Evolutionary conservation across 2,888 invertebrate genomes (phyloP), one percentile per base, ranked within the genome.

Genomic region (Ophraella communa): DNA sequence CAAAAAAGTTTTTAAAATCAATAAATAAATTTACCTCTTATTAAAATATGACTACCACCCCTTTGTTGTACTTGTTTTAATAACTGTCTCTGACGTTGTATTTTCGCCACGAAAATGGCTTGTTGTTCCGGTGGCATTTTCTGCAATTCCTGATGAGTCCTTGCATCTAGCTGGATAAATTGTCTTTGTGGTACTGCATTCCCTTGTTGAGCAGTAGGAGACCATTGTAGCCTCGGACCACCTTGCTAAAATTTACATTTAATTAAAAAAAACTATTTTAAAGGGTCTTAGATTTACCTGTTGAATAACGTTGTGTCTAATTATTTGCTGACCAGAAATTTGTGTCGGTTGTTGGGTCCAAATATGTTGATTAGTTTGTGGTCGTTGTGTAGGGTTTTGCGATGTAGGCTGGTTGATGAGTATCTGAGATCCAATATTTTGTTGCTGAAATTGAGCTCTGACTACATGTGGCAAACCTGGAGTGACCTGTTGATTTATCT

Each of bases 81-180:
- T 54, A 88, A 73, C 56, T 85, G 74, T 70, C 88, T 75, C 42
- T 86, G 86, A 27, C 86, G 85, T 51, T 87, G 83, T 67, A 93
- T 82, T 78, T 91, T 91, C 10, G 91, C 89, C 4, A 93, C 91
- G 72, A 93, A 93, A 79, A 92, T 86, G 1, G 92, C 91, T 42
- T 92, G 86, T 75, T 93, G 92, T 67, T 91, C 88, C 0, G 92
- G 91, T 75, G 92, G 91, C 87, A 88, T 86, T 74, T 92, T 92
- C 77, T 93, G 92, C 49, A 93, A 82, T 73, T 93, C 92, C 10
- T 92, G 92, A 77, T 93, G 93, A 0, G 93, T 92, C 73, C 92
- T 91, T 0, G 92, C 91, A 73, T 94, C 93, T 71, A 94, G 81
- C 71, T 93, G 93, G 65, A 94, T 94, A 62, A 91, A 84, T 76